These are phyloP conservation scores for Hippocampus zosterae DNA, from an alignment of 2,113 vertebrate species.

Conservation along the genomic window DNA sequence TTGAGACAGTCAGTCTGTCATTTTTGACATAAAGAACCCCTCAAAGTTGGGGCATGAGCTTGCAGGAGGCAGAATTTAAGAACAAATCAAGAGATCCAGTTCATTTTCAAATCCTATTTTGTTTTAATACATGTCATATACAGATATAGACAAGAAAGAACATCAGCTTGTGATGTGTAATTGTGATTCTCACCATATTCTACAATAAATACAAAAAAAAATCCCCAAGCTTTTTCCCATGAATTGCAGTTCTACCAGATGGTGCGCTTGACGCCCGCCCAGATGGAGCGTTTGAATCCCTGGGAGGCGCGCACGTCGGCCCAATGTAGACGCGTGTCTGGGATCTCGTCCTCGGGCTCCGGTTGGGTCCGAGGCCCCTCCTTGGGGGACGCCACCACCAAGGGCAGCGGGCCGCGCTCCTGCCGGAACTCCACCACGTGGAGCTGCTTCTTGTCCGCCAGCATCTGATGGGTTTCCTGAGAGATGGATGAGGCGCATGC, in stretches of 20 bases:
- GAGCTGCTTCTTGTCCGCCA: conserved; percentile 82
- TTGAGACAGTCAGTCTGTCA: no score
- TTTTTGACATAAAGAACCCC: no score
- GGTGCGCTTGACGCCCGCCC: conserved; percentile 76
- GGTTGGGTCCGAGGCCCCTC: conserved; percentile 57
- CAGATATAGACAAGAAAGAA: not conserved
- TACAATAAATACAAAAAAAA: not conserved
- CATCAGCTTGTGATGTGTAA: not conserved
- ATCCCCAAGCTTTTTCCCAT: not conserved
- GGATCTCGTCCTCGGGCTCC: conserved; percentile 76
- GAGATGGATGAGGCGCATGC: not conserved
- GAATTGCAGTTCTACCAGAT: conserved; percentile 61
- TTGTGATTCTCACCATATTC: not conserved
- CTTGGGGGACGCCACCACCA: conserved; percentile 78
- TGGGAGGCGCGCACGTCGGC: conserved; percentile 78
- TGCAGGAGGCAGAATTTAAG: not conserved
- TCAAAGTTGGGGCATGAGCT: not conserved
- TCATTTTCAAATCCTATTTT: not conserved
- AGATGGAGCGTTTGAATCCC: conserved; percentile 77
- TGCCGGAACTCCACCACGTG: conserved; percentile 86
- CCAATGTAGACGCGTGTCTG: conserved; percentile 80
- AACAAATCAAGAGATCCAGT: not conserved
- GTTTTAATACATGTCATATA: not conserved
- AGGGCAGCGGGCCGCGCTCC: conserved; percentile 81
- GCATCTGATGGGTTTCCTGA: conserved; percentile 83